Evolutionary conservation across 2,113 vertebrate species (phyloP), one percentile per base, ranked within the genome.

Genomic region (Tiliqua scincoides): DNA sequence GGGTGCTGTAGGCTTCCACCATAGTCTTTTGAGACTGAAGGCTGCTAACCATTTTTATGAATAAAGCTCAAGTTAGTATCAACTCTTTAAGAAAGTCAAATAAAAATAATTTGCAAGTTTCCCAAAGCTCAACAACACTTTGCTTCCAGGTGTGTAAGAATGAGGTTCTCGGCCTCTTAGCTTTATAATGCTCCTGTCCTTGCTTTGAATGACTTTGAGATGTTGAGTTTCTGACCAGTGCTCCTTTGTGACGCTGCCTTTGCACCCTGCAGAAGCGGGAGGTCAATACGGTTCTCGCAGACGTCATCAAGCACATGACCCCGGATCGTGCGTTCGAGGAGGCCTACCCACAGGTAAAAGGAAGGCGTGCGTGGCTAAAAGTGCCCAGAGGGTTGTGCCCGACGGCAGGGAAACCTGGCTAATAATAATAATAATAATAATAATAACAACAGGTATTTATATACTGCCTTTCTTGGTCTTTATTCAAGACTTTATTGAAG

Each of bases 281-380:
- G 91, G 97, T 99, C 86, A 99, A 99, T 92, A 99, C 99, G 0
- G 96, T 99, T 74, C 93, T 99, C 88, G 97, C 98, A 48, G 99
- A 99, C 91, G 96, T 99, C 95, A 99, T 99, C 95, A 99, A 99
- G 85, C 99, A 99, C 93, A 98, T 99, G 98, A 99, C 98, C 61
- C 99, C 99, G 2, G 99, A 99, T 84, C 95, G 99, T 3, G 98
- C 98, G 0, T 99, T 99, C 86, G 99, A 99, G 92, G 98, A 99
- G 9, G 97, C 98, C 74, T 99, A 99, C 85, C 96, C 97, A 35
- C 98, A 99, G 98, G 98, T 99, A 91, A 92, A 57, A 63, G 72
- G 20, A 9, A 32, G 10, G 54, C 54, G 17, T 17, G 17, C 10
- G 54, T 12, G 14, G 54, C 54, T 9, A 57, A 57, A 57, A 68